These are phyloP conservation scores for Deroplatys truncata DNA, from an alignment of 2,888 invertebrate species.

Conservation along the genomic window DNA sequence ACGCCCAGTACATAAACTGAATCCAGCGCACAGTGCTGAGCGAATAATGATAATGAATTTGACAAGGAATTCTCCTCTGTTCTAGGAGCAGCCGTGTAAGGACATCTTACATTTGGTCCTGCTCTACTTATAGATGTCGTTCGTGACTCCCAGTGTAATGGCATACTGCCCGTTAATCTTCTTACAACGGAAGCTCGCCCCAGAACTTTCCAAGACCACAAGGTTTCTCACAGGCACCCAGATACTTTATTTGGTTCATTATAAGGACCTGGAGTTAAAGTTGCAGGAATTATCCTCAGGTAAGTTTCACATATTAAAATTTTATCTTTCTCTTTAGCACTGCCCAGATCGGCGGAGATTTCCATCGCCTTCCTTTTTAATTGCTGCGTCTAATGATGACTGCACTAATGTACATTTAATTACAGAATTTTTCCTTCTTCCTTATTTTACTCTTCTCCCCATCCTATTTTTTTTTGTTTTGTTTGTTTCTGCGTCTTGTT, in stretches of 20 bases:
- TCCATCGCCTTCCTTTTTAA: background rate
- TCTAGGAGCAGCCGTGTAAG: background rate
- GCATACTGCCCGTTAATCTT: background rate
- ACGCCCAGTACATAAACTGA: too few species aligned
- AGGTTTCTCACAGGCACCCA: background rate
- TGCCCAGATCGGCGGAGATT: background rate
- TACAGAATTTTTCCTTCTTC: too few species aligned
- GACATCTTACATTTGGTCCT: background rate
- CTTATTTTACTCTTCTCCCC: too few species aligned
- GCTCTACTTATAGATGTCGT: background rate
- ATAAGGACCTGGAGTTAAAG: background rate
- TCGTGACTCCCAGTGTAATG: background rate
- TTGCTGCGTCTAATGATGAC: background rate
- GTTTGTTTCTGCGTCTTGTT: too few species aligned
- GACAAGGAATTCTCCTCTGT: too few species aligned
- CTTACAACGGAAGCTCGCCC: background rate
- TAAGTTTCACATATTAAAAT: background rate
- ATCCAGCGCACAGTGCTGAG: too few species aligned
- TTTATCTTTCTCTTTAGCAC: background rate
- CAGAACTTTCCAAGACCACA: too few species aligned
- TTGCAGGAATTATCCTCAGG: background rate
- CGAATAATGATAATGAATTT: too few species aligned
- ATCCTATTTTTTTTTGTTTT: too few species aligned
- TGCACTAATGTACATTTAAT: too few species aligned
- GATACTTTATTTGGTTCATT: background rate